Percentiles rank a stretch among this genome's conserved stretches.
Evolutionary conservation across 2,797 vertebrate species (phyloP).

Genomic region (Epinephelus malabaricus): DNA sequence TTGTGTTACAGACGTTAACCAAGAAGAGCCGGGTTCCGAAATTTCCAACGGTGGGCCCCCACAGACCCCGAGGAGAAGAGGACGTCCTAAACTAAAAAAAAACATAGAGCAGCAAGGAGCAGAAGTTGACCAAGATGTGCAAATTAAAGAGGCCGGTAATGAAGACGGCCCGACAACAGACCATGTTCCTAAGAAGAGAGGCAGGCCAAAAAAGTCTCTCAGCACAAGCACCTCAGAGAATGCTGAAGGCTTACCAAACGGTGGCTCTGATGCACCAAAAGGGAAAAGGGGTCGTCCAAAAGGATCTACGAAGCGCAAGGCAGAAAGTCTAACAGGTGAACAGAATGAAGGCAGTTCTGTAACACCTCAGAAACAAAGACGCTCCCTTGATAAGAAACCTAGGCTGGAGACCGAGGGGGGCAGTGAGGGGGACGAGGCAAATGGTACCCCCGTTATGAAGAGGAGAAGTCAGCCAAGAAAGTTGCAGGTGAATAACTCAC

Average conservation of each 20-base stretch:
- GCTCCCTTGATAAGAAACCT: slow-evolving; percentile 68
- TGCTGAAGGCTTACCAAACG: slow-evolving; percentile 61
- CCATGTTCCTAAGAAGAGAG: slow-evolving; percentile 68
- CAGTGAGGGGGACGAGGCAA: slow-evolving; percentile 24
- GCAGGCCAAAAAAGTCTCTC: slow-evolving; percentile 72
- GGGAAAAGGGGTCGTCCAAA: slow-evolving; percentile 68
- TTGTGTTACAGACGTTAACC: slow-evolving; percentile 59
- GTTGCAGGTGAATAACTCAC: neutral
- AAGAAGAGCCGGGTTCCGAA: slow-evolving; percentile 33
- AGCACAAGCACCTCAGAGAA: no score
- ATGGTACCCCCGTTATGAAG: no score
- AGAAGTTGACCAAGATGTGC: neutral
- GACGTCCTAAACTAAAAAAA: slow-evolving; percentile 60
- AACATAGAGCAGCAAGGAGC: slow-evolving; percentile 16
- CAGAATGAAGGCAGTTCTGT: slow-evolving; percentile 41
- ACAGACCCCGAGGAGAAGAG: slow-evolving; percentile 44
- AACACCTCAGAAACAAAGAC: slow-evolving; percentile 62
- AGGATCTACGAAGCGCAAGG: slow-evolving; percentile 59
- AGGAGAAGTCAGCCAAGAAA: slow-evolving; percentile 54
- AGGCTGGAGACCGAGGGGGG: slow-evolving; percentile 4
- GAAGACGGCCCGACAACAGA: slow-evolving; percentile 12
- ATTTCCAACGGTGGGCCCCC: slow-evolving; percentile 61
- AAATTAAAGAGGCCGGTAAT: slow-evolving; percentile 13
- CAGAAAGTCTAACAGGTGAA: slow-evolving; percentile 36
- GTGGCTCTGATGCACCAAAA: slow-evolving; percentile 62